Evolutionary conservation across 2,888 invertebrate species (phyloP), one percentile per base, ranked within the genome.

Genomic region (Cephalotes varians): DNA sequence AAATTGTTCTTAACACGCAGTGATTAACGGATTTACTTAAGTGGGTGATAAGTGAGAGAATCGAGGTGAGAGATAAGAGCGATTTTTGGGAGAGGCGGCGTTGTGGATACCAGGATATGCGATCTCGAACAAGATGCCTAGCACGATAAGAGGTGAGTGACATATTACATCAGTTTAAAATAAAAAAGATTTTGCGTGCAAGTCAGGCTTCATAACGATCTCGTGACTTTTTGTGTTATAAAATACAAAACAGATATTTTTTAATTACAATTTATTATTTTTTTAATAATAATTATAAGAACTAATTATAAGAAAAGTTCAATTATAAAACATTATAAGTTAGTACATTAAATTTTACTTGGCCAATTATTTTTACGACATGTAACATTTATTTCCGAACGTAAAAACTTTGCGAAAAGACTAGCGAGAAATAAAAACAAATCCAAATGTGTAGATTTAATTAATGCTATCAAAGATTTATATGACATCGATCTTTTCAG

Each of bases 71-170:
- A 83, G 84, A 71, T 79, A 79, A 74, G 62, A 56, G 87, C 83
- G 76, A 85, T 81, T 60, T 81, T 77, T 34, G 58, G 71, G 31
- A 44, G 54, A 82, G 82, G 73, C 49, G 58, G 51, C 80, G 83
- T 81, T 84, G 90, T 93, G 93, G 91, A 93, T 92, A 93, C 88
- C 92, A 91, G 94, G 94, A 93, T 94, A 94, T 94, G 94, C 91
- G 74, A 93, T 92, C 92, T 88, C 85, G 85, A 92, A 93, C 94
- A 94, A 88, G 85, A 94, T 94, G 94, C 94, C 94, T 86, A 94
- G 94, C 92, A 94, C 94, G 80, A 94, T 94, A 92, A 92, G 94
- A 94, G 94, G 94, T 94, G 86, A 93, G 93, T 90, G 71, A 71
- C n/a, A 71, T 2, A 5, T 71, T 25, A 47, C 12, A 28, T 60